Evolutionary conservation across 2,888 invertebrate species (phyloP).

Genomic region (Meiosimyza platycephala): DNA sequence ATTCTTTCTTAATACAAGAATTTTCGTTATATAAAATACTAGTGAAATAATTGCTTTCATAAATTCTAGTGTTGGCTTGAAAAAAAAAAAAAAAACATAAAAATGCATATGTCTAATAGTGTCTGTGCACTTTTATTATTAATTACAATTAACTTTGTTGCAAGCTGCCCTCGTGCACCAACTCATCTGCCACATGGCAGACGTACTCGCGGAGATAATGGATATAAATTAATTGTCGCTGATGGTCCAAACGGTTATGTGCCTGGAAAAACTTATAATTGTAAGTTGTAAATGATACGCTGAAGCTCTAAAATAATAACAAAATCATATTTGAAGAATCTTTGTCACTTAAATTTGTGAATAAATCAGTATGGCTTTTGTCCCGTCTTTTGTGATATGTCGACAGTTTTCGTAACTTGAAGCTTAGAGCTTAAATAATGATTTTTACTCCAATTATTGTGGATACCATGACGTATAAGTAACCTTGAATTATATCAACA

Average conservation of each 20-base stretch:
- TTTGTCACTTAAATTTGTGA: no score
- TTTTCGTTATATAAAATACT: neutral
- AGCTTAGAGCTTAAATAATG: no score
- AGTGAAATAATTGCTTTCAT: neutral
- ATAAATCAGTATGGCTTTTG: no score
- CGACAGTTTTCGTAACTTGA: no score
- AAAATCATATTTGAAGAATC: no score
- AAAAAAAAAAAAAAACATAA: conserved; percentile 15
- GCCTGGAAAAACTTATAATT: conserved; percentile 84
- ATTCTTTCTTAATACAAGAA: neutral
- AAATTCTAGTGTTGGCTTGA: neutral
- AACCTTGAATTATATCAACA: no score
- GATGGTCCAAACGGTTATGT: conserved; percentile 84
- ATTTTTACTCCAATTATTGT: no score
- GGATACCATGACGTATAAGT: no score
- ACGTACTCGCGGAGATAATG: conserved; percentile 85
- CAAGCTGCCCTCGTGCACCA: conserved; percentile 63
- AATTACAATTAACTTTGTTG: conserved; percentile 57
- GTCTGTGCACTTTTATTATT: conserved; percentile 41
- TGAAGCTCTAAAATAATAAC: no score
- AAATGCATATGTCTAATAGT: conserved; percentile 25
- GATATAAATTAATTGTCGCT: conserved; percentile 83
- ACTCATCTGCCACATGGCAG: conserved; percentile 62
- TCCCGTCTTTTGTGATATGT: no score
- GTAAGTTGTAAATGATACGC: conserved; percentile 68